Evolutionary conservation across 2,797 vertebrate species (phyloP).

Genomic region (Anguilla obscura): DNA sequence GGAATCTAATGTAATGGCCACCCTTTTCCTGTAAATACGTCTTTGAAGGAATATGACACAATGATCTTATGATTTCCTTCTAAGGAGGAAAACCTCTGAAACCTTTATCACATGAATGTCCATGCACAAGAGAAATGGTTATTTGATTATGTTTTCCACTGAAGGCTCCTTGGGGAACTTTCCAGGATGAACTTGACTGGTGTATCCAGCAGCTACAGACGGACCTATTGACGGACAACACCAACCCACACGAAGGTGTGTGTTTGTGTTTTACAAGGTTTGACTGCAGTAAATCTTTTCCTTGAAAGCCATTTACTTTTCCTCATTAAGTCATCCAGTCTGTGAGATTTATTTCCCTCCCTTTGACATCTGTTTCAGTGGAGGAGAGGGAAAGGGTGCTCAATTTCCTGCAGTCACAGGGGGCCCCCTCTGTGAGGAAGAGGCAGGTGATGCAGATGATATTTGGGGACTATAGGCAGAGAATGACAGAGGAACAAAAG

Average conservation of each 20-base stretch:
- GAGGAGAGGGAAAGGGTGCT: conserved; percentile 44
- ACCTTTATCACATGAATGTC: neutral
- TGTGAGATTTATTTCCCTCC: neutral
- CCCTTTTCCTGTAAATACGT: neutral
- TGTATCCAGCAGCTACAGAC: conserved; percentile 55
- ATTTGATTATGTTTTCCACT: neutral
- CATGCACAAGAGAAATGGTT: neutral
- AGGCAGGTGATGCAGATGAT: conserved; percentile 39
- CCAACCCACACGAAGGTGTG: conserved; percentile 46
- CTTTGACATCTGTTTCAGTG: conserved; percentile 32
- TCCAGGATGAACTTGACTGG: conserved; percentile 55
- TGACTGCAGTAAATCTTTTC: conserved; percentile 2
- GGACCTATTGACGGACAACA: conserved; percentile 33
- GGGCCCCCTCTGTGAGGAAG: conserved; percentile 46
- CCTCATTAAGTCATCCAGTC: neutral
- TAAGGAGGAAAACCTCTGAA: neutral
- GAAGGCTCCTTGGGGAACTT: conserved; percentile 42
- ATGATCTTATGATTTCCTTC: neutral
- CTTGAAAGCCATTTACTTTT: neutral
- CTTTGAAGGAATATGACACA: neutral
- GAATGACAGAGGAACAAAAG: conserved; percentile 51
- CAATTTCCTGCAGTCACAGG: conserved; percentile 40
- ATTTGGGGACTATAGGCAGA: conserved; percentile 45
- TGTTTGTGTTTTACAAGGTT: neutral
- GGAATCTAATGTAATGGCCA: neutral